A percentile compares a stretch with the other conserved stretches of the same genome.
phyloP scores from a whole-genome alignment of 2,888 invertebrate genomes.

The Helleia helle region DNA sequence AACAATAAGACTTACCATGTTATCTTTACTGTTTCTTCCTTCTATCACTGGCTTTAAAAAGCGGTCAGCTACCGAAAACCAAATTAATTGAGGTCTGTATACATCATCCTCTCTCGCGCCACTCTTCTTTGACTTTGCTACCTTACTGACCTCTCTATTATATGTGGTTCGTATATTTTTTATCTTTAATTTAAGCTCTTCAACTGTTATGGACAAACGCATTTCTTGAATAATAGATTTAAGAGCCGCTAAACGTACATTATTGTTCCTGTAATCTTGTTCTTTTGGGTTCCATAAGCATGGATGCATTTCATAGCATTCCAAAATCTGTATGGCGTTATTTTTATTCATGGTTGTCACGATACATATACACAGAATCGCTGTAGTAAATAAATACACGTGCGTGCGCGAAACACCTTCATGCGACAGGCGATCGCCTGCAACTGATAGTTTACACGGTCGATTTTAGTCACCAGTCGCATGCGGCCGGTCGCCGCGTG shows the following conservation, averaged over 20 bases:
- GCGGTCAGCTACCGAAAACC: slow-evolving; percentile 32
- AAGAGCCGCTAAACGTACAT: slow-evolving; percentile 26
- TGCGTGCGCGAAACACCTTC: slow-evolving; percentile 14
- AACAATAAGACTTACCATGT: slow-evolving; percentile 27
- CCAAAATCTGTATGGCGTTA: slow-evolving; percentile 11
- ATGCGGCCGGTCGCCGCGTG: too few species aligned
- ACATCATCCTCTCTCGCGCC: slow-evolving; percentile 27
- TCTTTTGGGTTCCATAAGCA: slow-evolving; percentile 25
- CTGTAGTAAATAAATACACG: slow-evolving; percentile 3
- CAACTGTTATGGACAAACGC: slow-evolving; percentile 26
- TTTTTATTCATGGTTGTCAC: slow-evolving; percentile 23
- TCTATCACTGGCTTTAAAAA: slow-evolving; percentile 30
- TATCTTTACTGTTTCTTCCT: slow-evolving; percentile 27
- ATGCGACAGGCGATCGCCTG: slow-evolving; percentile 19
- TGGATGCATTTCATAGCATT: slow-evolving; percentile 21
- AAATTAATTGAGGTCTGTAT: slow-evolving; percentile 29
- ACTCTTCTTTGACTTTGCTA: slow-evolving; percentile 29
- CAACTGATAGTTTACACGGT: too few species aligned
- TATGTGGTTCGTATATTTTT: slow-evolving; percentile 30
- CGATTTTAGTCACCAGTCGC: too few species aligned
- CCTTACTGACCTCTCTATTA: slow-evolving; percentile 29
- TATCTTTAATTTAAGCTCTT: slow-evolving; percentile 27
- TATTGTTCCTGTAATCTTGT: slow-evolving; percentile 26
- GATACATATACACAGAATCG: slow-evolving; percentile 18
- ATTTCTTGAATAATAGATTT: slow-evolving; percentile 20